phyloP scores from a whole-genome alignment of 2,888 invertebrate species.

The Falcaria lacertinaria region DNA sequence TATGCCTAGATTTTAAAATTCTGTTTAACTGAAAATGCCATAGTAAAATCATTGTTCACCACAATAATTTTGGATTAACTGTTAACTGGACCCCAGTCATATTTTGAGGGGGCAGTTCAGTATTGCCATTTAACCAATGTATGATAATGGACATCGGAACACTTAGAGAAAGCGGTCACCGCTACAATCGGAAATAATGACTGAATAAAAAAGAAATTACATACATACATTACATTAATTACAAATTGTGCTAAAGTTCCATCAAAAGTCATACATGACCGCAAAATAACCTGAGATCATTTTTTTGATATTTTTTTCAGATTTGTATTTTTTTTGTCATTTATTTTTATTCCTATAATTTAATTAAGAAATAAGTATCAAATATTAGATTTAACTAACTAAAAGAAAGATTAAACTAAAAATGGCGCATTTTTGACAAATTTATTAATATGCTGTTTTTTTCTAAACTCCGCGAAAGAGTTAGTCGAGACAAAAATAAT shows the following conservation, averaged over 20 bases:
- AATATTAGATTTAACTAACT: constrained; percentile 25
- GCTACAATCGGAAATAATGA: no score
- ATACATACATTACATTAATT: background rate
- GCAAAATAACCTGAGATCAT: constrained; percentile 57
- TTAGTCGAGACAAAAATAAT: constrained; percentile 16
- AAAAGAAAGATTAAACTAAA: constrained; percentile 20
- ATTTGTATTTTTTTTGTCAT: constrained; percentile 59
- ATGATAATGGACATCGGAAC: no score
- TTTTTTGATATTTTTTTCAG: constrained; percentile 57
- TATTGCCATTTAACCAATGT: no score
- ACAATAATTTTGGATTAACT: no score
- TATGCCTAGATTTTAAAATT: no score
- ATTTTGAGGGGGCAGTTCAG: no score
- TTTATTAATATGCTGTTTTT: background rate
- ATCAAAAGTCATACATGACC: constrained; percentile 14
- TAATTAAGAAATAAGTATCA: constrained; percentile 41
- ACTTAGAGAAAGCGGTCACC: no score
- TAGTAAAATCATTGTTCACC: no score
- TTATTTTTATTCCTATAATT: constrained; percentile 41
- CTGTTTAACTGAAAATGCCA: no score
- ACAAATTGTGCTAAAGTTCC: constrained; percentile 1
- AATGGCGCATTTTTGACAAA: background rate
- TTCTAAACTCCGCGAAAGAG: background rate
- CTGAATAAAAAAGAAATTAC: no score
- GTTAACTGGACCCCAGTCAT: no score